Evolutionary conservation across 2,113 vertebrate genomes (phyloP).

Genomic region (Megalops atlanticus): DNA sequence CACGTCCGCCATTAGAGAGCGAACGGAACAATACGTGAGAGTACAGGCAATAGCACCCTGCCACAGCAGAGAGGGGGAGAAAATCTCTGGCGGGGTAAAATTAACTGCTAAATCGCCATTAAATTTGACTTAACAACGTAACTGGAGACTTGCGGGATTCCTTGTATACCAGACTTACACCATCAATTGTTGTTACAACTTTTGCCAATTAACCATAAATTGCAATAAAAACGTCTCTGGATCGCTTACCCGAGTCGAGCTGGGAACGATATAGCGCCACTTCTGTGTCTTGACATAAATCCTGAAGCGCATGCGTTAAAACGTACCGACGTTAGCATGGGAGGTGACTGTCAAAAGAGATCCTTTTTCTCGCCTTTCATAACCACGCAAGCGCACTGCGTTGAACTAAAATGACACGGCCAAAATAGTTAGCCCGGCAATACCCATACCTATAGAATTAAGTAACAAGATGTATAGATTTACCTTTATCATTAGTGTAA

Average conservation of each 20-base stretch:
- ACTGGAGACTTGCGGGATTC: conserved; percentile 37
- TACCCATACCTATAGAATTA: neutral
- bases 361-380: conserved; percentile 50
- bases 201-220: conserved; percentile 55
- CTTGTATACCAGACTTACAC: conserved; percentile 16
- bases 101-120: conserved; percentile 54
- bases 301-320: conserved; percentile 70
- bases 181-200: conserved; percentile 66
- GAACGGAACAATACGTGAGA: conserved; percentile 87
- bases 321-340: conserved; percentile 58
- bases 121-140: conserved; percentile 43
- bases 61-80: conserved; percentile 51
- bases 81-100: conserved; percentile 62
- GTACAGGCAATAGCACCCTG: conserved; percentile 66
- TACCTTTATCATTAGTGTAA: neutral
- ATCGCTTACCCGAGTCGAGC: conserved; percentile 75
- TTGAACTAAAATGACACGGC: conserved; percentile 54
- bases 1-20: conserved; percentile 94
- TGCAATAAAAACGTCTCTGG: conserved; percentile 51
- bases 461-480: neutral
- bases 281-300: conserved; percentile 82
- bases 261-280: conserved; percentile 76
- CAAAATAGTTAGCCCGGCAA: conserved; percentile 15
- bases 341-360: conserved; percentile 51
- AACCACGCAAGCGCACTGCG: conserved; percentile 59